phyloP scores from a whole-genome alignment of 2,113 vertebrate species.

The Scomber colias region DNA sequence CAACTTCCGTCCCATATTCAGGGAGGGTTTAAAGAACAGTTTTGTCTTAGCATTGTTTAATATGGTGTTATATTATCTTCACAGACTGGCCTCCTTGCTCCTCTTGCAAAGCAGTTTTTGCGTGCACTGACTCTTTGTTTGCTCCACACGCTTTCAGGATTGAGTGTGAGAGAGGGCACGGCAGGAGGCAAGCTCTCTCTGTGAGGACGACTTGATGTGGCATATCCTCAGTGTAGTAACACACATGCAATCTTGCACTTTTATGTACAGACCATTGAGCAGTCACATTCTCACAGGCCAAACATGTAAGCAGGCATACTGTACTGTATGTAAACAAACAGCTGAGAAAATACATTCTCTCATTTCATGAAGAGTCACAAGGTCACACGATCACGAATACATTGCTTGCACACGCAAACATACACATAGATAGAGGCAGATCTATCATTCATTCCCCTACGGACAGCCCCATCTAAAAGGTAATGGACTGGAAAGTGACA shows the following conservation, averaged over 20 bases:
- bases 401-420: neutral
- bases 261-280: conserved; percentile 35
- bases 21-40: neutral
- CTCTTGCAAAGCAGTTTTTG: neutral
- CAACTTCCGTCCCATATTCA: neutral
- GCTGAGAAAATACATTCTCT: conserved; percentile 21
- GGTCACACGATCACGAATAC: conserved; percentile 18
- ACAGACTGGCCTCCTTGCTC: neutral
- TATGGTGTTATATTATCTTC: neutral
- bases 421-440: conserved; percentile 8
- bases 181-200: too few species aligned
- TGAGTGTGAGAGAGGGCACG: too few species aligned
- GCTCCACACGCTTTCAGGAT: neutral
- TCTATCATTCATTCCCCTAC: conserved; percentile 45
- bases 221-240: conserved; percentile 16
- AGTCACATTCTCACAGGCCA: conserved; percentile 32
- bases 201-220: conserved; percentile 15
- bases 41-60: neutral
- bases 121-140: neutral
- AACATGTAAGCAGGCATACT: conserved; percentile 41
- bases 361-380: conserved; percentile 28
- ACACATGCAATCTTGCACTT: conserved; percentile 24
- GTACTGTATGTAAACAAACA: conserved; percentile 50
- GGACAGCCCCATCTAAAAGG: conserved; percentile 35
- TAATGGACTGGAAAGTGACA: conserved; percentile 68